Evolutionary conservation across 2,888 invertebrate genomes (phyloP).

Genomic region (Carpatolechia fugitivella): DNA sequence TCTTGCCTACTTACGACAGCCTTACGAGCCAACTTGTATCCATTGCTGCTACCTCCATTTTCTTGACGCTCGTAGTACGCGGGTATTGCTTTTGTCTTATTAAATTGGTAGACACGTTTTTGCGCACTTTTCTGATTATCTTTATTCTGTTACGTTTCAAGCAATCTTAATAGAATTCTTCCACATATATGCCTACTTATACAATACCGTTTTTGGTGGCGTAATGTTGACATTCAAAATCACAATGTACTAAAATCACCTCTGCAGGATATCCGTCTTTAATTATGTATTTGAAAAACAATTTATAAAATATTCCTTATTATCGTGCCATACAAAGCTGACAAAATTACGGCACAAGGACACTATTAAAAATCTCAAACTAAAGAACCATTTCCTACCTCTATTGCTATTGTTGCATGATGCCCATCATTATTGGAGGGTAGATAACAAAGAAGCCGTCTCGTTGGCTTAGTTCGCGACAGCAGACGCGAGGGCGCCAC

Average conservation of each 20-base stretch:
- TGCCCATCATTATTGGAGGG: background rate
- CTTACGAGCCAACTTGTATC: constrained; percentile 60
- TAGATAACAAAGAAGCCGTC: constrained; percentile 22
- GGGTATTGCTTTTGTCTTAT: constrained; percentile 11
- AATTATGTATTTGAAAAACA: too few relatives aligned
- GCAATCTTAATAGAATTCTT: too few relatives aligned
- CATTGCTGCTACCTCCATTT: constrained; percentile 42
- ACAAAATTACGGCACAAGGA: too few relatives aligned
- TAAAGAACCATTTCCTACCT: too few relatives aligned
- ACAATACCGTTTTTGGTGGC: too few relatives aligned
- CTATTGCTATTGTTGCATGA: background rate
- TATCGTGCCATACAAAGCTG: too few relatives aligned
- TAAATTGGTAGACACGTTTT: background rate
- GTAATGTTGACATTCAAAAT: too few relatives aligned
- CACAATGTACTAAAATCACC: too few relatives aligned
- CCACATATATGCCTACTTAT: too few relatives aligned
- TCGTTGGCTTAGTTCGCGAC: constrained; percentile 1
- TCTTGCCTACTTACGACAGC: constrained; percentile 51
- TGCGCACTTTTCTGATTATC: background rate
- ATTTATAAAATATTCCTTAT: too few relatives aligned
- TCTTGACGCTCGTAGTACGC: constrained; percentile 32
- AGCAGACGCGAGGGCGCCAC: constrained; percentile 35
- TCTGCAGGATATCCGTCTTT: too few relatives aligned
- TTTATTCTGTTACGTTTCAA: background rate
- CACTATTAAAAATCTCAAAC: too few relatives aligned